Base-by-base conservation (phyloP, 2,113 vertebrate genomes). In the Sula dactylatra region DNA sequence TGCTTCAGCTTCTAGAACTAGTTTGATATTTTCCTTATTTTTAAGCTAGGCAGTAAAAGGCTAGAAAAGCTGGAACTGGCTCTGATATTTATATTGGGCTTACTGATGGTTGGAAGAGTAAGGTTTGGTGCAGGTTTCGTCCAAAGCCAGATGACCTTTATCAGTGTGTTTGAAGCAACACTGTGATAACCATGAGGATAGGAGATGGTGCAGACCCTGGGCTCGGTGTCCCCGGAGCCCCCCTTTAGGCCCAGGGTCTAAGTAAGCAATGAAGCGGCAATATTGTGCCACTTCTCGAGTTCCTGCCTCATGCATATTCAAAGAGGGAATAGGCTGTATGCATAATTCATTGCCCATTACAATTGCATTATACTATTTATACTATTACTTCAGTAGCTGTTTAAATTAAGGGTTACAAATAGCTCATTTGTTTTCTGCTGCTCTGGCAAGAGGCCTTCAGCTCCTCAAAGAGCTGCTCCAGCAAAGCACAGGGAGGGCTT, bases 1-100 rank as follows among this genome's bases (percentile, higher is more conserved):
- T 98, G 97, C 97, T 98, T 98, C 98, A 97, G 97, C 97, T 97
- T 97, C 97, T 97, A 97, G 94, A 98, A 97, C 97, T 98, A 97
- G 98, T 98, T 98, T 97, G 95, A 98, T 98, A 98, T 97, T 97
- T 96, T 77, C 94, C 94, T 81, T 79, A 94, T 91, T 97, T 90
- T 84, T 47, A 64, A 92, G 64, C 69, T 9, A 13, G 69, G 3
- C 87, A 67, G 80, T 52, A 34, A 20, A 54, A 64, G 49, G 56
- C 64, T 61, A 40, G 62, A 73, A 76, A 95, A 92, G 77, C 94
- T 91, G 97, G 83, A 93, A 73, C 54, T 40, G 64, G 45, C 78
- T 56, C 54, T 86, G 85, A 20, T 66, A 9, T 72, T 91, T 59
- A 2, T 36, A 34, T 40, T 7, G 2, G 2, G 5, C 24, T 72